Evolutionary conservation across 2,113 vertebrate genomes (phyloP).

Genomic region (Oreochromis spilurus): DNA sequence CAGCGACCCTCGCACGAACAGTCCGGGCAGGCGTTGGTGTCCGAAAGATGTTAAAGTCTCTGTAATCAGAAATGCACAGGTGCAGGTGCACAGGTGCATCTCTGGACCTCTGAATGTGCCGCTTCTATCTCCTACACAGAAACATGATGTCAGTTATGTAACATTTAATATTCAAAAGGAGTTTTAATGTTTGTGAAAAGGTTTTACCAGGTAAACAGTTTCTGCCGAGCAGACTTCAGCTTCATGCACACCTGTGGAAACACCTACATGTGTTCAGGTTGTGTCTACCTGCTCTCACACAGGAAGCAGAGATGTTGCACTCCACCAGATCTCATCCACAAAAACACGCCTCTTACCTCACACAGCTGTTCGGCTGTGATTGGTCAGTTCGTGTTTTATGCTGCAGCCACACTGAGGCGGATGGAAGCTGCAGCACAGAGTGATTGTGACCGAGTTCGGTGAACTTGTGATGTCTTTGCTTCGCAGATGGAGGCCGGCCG

Average conservation of each 20-base stretch:
- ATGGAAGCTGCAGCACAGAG: background rate
- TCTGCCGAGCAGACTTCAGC: background rate
- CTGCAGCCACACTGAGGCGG: background rate
- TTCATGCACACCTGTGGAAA: background rate
- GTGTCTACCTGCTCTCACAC: background rate
- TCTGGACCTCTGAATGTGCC: background rate
- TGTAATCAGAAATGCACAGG: background rate
- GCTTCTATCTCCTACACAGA: background rate
- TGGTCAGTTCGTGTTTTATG: rapidly evolving
- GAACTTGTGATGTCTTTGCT: background rate
- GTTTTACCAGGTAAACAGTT: background rate
- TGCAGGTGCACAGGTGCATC: too few relatives aligned
- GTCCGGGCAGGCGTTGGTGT: background rate
- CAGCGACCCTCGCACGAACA: rapidly evolving
- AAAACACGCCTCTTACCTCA: background rate
- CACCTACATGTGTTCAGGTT: background rate
- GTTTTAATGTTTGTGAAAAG: rapidly evolving
- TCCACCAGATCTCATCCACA: background rate
- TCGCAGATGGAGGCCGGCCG: background rate
- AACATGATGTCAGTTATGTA: background rate
- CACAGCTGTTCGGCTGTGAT: background rate
- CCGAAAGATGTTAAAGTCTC: background rate
- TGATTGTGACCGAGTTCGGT: background rate
- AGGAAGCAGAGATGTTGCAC: background rate
- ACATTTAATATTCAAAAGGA: background rate